Evolutionary conservation across 2,888 invertebrate genomes (phyloP).

Genomic region (Stenichneumon culpator): DNA sequence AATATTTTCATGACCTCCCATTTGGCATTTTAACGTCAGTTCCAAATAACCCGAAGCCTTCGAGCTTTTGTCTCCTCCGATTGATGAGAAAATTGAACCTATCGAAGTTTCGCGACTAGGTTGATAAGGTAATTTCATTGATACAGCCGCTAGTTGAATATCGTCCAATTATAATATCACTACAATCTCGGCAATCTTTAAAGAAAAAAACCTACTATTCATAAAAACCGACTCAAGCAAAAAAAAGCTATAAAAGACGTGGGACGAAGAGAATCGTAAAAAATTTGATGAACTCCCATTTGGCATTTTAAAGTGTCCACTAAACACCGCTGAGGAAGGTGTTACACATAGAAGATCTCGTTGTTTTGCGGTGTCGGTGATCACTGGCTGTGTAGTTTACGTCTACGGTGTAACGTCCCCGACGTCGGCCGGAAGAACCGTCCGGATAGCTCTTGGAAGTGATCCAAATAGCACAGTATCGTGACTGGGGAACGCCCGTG

Average conservation of each 20-base stretch:
- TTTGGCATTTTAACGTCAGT: background rate
- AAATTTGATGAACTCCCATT: conserved; percentile 2
- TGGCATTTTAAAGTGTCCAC: conserved; percentile 4
- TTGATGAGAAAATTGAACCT: background rate
- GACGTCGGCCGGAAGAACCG: conserved; percentile 60
- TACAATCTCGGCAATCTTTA: background rate
- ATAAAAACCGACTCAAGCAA: background rate
- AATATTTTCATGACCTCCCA: too few species aligned
- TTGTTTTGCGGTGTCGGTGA: conserved; percentile 33
- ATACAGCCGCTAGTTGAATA: background rate
- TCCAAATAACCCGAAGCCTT: background rate
- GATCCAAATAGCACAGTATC: conserved; percentile 69
- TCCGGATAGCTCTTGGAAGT: conserved; percentile 71
- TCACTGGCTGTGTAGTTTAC: conserved; percentile 22
- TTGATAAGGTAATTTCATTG: background rate
- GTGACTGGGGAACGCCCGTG: conserved; percentile 28
- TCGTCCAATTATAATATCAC: too few species aligned
- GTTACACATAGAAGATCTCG: conserved; percentile 32
- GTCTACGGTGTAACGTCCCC: conserved; percentile 3
- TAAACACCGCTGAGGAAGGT: conserved; percentile 39
- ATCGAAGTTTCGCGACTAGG: background rate
- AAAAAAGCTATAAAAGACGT: background rate
- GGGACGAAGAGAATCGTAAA: background rate
- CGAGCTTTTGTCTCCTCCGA: background rate
- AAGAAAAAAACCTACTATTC: background rate